phyloP scores from a whole-genome alignment of 2,113 vertebrate genomes.

The Panurus biarmicus region DNA sequence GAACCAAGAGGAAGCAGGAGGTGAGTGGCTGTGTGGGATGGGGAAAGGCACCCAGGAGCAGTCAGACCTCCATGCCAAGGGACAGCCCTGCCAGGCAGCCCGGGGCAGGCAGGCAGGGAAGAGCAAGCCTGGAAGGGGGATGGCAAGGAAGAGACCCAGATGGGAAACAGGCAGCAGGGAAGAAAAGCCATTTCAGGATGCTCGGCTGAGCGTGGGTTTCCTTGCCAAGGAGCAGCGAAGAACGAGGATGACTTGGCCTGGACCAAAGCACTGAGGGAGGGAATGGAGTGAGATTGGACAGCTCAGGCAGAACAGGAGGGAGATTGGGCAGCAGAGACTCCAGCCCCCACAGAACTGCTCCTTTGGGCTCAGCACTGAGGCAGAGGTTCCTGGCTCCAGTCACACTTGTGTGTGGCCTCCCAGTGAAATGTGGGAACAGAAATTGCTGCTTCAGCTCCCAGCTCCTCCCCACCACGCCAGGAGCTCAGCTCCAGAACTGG shows the following conservation, averaged over 20 bases:
- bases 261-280: background rate
- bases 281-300: background rate
- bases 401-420: background rate
- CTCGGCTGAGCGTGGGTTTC: background rate
- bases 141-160: background rate
- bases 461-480: rapidly evolving
- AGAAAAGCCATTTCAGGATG: background rate
- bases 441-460: background rate
- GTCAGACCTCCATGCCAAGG: rapidly evolving
- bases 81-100: background rate
- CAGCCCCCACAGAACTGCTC: background rate
- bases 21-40: background rate
- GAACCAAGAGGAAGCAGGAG: background rate
- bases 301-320: background rate
- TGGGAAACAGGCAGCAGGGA: background rate
- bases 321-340: background rate
- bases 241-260: background rate
- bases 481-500: rapidly evolving
- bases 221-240: background rate
- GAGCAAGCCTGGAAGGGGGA: background rate
- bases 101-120: background rate
- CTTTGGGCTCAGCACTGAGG: background rate
- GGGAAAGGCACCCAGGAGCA: background rate
- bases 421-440: background rate
- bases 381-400: background rate